These are phyloP conservation scores for Rhodophaea formosa DNA, from an alignment of 2,888 invertebrate genomes.

Conservation along the genomic window DNA sequence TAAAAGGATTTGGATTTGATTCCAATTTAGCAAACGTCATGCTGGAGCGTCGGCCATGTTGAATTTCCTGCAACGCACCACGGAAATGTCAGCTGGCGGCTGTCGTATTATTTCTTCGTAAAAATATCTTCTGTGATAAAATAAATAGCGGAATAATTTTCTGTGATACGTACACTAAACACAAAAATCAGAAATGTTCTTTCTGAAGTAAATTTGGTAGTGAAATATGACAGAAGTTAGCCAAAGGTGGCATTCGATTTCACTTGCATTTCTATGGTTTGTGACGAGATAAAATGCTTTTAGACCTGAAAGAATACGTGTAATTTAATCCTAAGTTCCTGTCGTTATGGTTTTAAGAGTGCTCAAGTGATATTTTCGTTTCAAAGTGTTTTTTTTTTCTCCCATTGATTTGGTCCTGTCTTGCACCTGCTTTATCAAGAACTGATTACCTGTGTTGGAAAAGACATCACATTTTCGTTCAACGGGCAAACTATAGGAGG, in stretches of 20 bases:
- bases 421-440: constrained; percentile 56
- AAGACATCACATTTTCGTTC: constrained; percentile 42
- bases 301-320: constrained; percentile 53
- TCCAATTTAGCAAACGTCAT: constrained; percentile 63
- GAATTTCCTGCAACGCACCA: constrained; percentile 79
- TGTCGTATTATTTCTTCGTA: constrained; percentile 65
- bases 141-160: constrained; percentile 43
- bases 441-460: constrained; percentile 43
- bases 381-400: constrained; percentile 48
- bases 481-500: constrained; percentile 38
- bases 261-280: constrained; percentile 78
- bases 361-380: constrained; percentile 54
- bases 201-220: constrained; percentile 44
- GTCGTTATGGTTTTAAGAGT: constrained; percentile 61
- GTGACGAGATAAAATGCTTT: constrained; percentile 72
- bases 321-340: constrained; percentile 60
- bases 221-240: constrained; percentile 72
- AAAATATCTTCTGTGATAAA: constrained; percentile 59
- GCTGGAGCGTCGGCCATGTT: constrained; percentile 76
- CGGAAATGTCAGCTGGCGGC: constrained; percentile 81
- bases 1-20: constrained; percentile 38
- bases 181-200: constrained; percentile 40
- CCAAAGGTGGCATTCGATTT: constrained; percentile 76
- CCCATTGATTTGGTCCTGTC: constrained; percentile 47
- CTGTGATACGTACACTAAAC: constrained; percentile 46